A percentile compares a stretch with the other conserved stretches of the same genome.
Conservation (phyloP, 2,113 vertebrate species). For the Ariopsis seemanni region DNA sequence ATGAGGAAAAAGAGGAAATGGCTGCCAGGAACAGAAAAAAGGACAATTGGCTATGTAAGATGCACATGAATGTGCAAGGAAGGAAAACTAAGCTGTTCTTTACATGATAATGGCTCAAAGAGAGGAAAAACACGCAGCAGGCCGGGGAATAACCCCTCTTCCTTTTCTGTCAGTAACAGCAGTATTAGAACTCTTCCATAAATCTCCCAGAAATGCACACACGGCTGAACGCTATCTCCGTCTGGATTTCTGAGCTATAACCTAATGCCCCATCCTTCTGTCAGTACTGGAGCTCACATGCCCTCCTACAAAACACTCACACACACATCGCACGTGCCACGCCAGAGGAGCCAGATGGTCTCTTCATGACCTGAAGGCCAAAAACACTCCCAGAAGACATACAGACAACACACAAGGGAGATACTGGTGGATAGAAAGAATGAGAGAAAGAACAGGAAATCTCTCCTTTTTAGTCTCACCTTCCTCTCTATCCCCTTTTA, state of each 20-base stretch:
- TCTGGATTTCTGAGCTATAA: neutral
- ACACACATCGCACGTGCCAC: conserved; percentile 62
- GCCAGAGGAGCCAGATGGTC: conserved; percentile 69
- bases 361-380: conserved; percentile 56
- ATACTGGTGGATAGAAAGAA: conserved; percentile 34
- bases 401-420: conserved; percentile 31
- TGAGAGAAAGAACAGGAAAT: conserved; percentile 33
- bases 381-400: conserved; percentile 50
- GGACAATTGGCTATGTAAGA: conserved; percentile 1
- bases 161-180: neutral
- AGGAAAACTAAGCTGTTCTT: neutral
- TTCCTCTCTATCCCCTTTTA: neutral
- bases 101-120: conserved; percentile 10
- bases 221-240: neutral
- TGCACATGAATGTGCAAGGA: neutral
- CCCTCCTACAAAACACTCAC: conserved; percentile 45
- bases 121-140: conserved; percentile 11
- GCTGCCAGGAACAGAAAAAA: neutral
- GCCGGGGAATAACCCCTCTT: neutral
- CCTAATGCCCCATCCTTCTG: conserved; percentile 17
- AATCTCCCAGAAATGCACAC: neutral
- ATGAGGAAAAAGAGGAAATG: conserved; percentile 34
- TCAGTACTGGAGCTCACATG: conserved; percentile 14
- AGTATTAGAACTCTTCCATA: neutral
- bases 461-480: conserved; percentile 25